A percentile compares a stretch with the other conserved stretches of the same genome.
Conservation (phyloP, 1,140 invertebrate species). For the Drosophila chauvacae region DNA sequence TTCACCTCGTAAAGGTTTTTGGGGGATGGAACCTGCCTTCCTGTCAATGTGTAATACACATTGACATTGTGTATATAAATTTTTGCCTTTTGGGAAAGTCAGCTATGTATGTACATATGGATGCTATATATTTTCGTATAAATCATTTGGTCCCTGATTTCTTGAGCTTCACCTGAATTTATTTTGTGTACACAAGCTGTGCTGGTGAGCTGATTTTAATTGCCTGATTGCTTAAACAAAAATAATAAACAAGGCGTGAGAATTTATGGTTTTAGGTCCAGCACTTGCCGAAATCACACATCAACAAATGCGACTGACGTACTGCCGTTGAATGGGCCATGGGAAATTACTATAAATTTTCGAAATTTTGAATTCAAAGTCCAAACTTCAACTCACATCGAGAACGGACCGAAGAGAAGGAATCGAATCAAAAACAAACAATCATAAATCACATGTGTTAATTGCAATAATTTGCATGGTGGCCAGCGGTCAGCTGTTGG, state of each 20-base stretch:
- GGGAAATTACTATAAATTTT: slow-evolving; percentile 22
- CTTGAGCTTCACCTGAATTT: slow-evolving; percentile 16
- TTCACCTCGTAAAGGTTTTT: background rate
- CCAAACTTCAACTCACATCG: slow-evolving; percentile 11
- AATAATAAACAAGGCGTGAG: slow-evolving; percentile 43
- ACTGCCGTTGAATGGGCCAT: background rate
- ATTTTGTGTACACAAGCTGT: slow-evolving; percentile 14
- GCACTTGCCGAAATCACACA: slow-evolving; percentile 18
- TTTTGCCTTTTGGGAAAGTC: background rate
- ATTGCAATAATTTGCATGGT: slow-evolving; percentile 49
- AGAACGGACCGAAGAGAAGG: background rate
- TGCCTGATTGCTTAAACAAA: slow-evolving; percentile 22
- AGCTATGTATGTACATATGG: background rate
- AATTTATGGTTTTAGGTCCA: slow-evolving; percentile 32
- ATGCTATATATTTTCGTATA: background rate
- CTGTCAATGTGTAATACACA: background rate
- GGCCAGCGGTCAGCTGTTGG: no score
- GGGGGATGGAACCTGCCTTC: background rate
- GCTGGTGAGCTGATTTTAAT: slow-evolving; percentile 28
- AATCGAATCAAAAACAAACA: slow-evolving; percentile 28
- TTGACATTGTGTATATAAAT: background rate
- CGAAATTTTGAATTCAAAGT: slow-evolving; percentile 36
- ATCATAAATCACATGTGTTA: slow-evolving; percentile 47
- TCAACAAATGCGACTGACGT: slow-evolving; percentile 34
- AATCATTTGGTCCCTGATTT: slow-evolving; percentile 9